Evolutionary conservation across 2,797 vertebrate species (phyloP), one percentile per base, ranked within the genome.

Genomic region (Lophura swinhoii): DNA sequence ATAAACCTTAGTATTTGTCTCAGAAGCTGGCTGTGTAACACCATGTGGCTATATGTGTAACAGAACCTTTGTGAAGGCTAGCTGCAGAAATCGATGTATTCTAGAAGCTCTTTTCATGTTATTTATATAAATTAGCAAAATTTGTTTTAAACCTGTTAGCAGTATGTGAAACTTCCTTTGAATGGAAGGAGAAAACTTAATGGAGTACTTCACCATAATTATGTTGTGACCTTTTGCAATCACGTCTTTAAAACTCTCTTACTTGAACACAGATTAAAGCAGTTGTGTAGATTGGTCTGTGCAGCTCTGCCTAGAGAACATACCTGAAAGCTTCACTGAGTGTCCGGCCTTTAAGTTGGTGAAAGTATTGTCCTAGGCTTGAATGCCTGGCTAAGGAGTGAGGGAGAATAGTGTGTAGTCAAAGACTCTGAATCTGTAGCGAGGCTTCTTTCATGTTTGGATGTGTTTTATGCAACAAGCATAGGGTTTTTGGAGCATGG

Each of bases 391-490:
- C 46, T 59, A 8, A 79, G 31, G 31, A 77, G 12, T 31, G n/a
- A 75, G 70, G 43, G 37, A 33, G 24, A 46, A 21, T 10, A n/a
- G 14, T 31, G 53, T 55, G 6, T 2, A 46, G 66, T 55, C 2
- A 0, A 10, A 81, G 49, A 8, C 10, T 12, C 28, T 68, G 44
- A 75, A 58, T 46, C 15, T 93, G 39, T 46, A 63, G 77, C 31
- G 16, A 63, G 20, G 70, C n/a, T 35, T 59, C 21, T 4, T 39
- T 10, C 43, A 24, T 23, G 63, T 63, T 24, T 41, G 59, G 12
- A 46, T 39, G 33, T 0, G 0, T 88, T 72, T 5, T 9, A 9
- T 31, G 41, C 59, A 74, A 31, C 4, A 12, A 74, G 22, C 3
- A 8, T 4, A 18, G 55, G 12, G 24, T 69, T 78, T 37, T 13